A percentile compares a stretch with the other conserved stretches of the same genome.
Evolutionary conservation across 2,797 vertebrate species (phyloP).

Genomic region (Leptatherina wallacei): DNA sequence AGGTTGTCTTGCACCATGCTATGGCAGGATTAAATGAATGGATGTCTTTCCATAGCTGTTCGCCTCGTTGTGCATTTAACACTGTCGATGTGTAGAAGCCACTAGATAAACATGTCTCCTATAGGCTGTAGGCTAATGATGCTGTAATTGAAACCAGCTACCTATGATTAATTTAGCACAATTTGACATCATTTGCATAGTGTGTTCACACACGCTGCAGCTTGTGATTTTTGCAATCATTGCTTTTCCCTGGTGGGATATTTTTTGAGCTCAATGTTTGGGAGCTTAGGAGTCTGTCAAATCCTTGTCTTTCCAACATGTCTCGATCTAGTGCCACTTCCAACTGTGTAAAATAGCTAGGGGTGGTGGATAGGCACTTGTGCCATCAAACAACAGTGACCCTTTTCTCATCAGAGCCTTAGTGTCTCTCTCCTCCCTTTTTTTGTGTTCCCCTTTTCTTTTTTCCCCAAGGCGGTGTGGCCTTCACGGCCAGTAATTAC

Average conservation of each 20-base stretch:
- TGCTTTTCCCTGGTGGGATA: slow-evolving; percentile 38
- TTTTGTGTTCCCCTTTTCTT: slow-evolving; percentile 43
- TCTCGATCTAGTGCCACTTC: slow-evolving; percentile 38
- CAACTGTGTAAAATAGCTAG: slow-evolving; percentile 29
- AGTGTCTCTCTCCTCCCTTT: slow-evolving; percentile 41
- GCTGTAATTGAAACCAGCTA: slow-evolving; percentile 47
- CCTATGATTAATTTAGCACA: slow-evolving; percentile 47
- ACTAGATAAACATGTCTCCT: slow-evolving; percentile 54
- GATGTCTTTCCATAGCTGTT: slow-evolving; percentile 64
- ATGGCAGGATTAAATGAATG: slow-evolving; percentile 72
- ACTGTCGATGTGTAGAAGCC: slow-evolving; percentile 34
- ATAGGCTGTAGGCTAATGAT: slow-evolving; percentile 52
- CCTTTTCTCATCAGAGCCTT: slow-evolving; percentile 69
- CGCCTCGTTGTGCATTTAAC: slow-evolving; percentile 42
- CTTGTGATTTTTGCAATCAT: slow-evolving; percentile 39
- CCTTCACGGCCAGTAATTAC: slow-evolving; percentile 83
- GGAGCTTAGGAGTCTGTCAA: slow-evolving; percentile 34
- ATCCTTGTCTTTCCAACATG: slow-evolving; percentile 17
- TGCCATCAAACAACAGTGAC: slow-evolving; percentile 67
- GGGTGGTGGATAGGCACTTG: slow-evolving; percentile 36
- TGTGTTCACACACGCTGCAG: slow-evolving; percentile 17
- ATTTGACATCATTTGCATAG: slow-evolving; percentile 53
- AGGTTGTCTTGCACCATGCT: slow-evolving; percentile 60
- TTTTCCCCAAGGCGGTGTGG: slow-evolving; percentile 60
- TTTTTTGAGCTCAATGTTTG: slow-evolving; percentile 46